A percentile compares a stretch with the other conserved stretches of the same genome.
These are phyloP conservation scores for Genyomyrus donnyi DNA, from an alignment of 2,113 vertebrate species.

Conservation along the genomic window DNA sequence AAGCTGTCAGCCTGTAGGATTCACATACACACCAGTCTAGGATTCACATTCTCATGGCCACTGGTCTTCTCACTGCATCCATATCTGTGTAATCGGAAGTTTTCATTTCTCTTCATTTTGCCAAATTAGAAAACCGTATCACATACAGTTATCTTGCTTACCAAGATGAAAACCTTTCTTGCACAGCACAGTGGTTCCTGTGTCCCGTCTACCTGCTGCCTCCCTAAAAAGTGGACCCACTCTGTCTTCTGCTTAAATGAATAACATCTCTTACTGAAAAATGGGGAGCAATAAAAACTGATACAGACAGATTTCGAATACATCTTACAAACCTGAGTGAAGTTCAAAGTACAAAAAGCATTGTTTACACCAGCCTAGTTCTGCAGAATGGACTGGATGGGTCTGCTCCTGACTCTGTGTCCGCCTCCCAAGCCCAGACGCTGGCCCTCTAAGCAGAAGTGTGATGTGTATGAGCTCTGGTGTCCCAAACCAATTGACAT, in stretches of 20 bases:
- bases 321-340: background rate
- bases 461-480: background rate
- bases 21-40: too few species aligned
- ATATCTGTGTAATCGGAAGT: background rate
- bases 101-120: background rate
- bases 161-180: background rate
- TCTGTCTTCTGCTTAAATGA: background rate
- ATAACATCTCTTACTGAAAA: background rate
- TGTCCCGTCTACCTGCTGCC: background rate
- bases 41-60: background rate
- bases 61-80: background rate
- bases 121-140: background rate
- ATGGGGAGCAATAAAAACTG: background rate
- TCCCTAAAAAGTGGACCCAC: background rate
- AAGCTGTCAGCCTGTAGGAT: too few species aligned
- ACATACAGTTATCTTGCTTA: background rate
- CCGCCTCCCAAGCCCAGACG: background rate
- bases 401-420: background rate
- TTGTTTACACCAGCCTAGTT: background rate
- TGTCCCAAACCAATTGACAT: background rate
- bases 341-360: background rate
- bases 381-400: background rate
- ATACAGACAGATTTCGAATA: background rate
- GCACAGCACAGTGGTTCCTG: background rate
- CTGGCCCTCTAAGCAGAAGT: background rate